These are phyloP conservation scores for Entomobrya multifasciata DNA, from an alignment of 2,888 invertebrate species.

Conservation along the genomic window DNA sequence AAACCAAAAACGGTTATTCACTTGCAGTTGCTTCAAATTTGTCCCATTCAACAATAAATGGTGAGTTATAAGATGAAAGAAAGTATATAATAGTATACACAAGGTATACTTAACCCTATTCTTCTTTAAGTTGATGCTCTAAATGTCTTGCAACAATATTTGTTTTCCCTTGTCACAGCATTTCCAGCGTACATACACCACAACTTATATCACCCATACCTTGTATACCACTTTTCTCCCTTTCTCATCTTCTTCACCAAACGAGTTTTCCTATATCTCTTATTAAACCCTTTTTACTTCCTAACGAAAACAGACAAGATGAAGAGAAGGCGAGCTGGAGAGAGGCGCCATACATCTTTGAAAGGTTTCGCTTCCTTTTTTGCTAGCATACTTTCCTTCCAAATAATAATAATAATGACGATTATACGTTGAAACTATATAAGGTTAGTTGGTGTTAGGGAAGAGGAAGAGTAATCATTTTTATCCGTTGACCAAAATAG, in stretches of 20 bases:
- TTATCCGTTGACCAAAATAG: neutral
- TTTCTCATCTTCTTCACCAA: neutral
- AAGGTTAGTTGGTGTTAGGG: conserved; percentile 8
- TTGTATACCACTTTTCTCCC: neutral
- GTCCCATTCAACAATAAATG: neutral
- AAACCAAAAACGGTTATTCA: neutral
- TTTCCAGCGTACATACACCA: neutral
- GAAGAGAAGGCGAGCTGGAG: neutral
- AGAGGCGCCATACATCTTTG: conserved; percentile 62
- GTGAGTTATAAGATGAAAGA: neutral
- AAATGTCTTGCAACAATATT: conserved; percentile 59
- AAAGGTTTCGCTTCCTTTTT: conserved; percentile 44
- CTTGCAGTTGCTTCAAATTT: neutral
- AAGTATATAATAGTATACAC: too few species aligned
- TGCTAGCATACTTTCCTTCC: neutral
- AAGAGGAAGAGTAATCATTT: conserved; percentile 25
- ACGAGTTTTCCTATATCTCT: neutral
- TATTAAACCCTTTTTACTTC: conserved; percentile 31
- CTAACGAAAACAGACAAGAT: conserved; percentile 19
- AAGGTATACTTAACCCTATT: neutral
- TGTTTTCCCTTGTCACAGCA: conserved; percentile 49
- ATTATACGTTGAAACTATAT: conserved; percentile 7
- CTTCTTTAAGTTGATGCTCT: neutral
- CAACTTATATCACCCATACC: neutral
- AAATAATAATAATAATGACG: conserved; percentile 6